Evolutionary conservation across 2,113 vertebrate genomes (phyloP).

Genomic region (Thermophis baileyi): DNA sequence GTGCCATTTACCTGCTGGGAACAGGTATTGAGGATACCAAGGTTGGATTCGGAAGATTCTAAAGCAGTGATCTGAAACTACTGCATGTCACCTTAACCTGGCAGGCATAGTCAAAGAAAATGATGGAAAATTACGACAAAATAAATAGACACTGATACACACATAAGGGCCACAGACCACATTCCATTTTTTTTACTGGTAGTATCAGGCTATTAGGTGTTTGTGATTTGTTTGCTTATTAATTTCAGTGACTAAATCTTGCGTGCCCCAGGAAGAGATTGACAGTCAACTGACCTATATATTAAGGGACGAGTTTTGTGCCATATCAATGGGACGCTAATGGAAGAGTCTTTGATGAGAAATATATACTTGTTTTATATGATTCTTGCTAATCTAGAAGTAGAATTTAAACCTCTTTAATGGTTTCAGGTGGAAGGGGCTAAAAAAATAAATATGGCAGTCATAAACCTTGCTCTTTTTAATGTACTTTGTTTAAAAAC

Average conservation of each 20-base stretch:
- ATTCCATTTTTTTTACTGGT: slow-evolving; percentile 14
- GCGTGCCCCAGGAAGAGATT: background rate
- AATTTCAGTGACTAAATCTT: background rate
- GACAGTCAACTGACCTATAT: fast-evolving
- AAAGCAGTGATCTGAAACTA: slow-evolving; percentile 46
- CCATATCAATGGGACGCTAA: background rate
- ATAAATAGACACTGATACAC: background rate
- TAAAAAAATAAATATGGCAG: background rate
- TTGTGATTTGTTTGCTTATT: background rate
- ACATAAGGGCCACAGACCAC: fast-evolving
- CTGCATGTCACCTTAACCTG: slow-evolving; percentile 30
- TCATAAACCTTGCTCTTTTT: background rate
- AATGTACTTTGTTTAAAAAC: background rate
- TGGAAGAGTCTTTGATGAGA: background rate
- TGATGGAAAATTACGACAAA: slow-evolving; percentile 24
- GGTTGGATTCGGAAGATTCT: slow-evolving; percentile 41
- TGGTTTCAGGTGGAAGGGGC: background rate
- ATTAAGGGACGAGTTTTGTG: background rate
- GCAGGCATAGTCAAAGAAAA: slow-evolving; percentile 15
- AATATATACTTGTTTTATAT: background rate
- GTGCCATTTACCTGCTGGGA: slow-evolving; percentile 50
- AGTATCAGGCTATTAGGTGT: background rate
- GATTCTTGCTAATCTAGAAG: background rate
- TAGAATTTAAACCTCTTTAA: background rate
- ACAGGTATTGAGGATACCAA: slow-evolving; percentile 53